These are phyloP conservation scores for Chaenodraco wilsoni DNA, from an alignment of 2,797 vertebrate species.

Conservation along the genomic window DNA sequence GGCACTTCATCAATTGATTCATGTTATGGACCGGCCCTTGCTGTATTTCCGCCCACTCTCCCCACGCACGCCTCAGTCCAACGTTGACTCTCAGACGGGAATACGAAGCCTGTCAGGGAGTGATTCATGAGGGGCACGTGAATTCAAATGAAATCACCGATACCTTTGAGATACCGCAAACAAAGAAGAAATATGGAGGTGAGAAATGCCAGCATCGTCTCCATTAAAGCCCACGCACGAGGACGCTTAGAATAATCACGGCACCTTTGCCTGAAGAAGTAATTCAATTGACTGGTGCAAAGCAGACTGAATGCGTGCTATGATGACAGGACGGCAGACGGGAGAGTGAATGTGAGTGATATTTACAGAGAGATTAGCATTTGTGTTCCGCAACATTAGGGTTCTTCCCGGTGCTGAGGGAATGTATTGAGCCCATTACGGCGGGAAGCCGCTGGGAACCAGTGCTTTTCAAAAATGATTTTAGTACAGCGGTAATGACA, in stretches of 20 bases:
- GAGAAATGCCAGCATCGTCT: slow-evolving; percentile 54
- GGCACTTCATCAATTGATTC: slow-evolving; percentile 66
- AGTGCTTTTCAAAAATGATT: slow-evolving; percentile 76
- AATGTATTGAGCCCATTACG: slow-evolving; percentile 76
- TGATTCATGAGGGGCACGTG: slow-evolving; percentile 7
- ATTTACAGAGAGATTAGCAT: slow-evolving; percentile 82
- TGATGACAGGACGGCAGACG: slow-evolving; percentile 60
- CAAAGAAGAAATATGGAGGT: slow-evolving; percentile 19
- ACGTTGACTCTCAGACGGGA: slow-evolving; percentile 46
- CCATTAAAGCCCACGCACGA: slow-evolving; percentile 45
- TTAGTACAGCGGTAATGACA: slow-evolving; percentile 78
- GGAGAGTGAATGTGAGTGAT: slow-evolving; percentile 69
- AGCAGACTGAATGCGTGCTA: slow-evolving; percentile 64
- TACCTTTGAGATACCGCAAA: slow-evolving; percentile 33
- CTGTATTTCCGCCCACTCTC: slow-evolving; percentile 23
- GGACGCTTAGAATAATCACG: slow-evolving; percentile 62
- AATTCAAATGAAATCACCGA: slow-evolving; percentile 41
- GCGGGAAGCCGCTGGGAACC: slow-evolving; percentile 70
- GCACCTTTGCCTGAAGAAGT: slow-evolving; percentile 69
- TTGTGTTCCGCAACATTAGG: slow-evolving; percentile 82
- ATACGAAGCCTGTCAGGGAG: slow-evolving; percentile 38
- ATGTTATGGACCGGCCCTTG: slow-evolving; percentile 50
- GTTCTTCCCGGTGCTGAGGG: slow-evolving; percentile 63
- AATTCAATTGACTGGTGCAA: slow-evolving; percentile 69
- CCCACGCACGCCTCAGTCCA: slow-evolving; percentile 31